These are phyloP conservation scores for Psittacula echo DNA, from an alignment of 2,797 vertebrate species.

Conservation along the genomic window DNA sequence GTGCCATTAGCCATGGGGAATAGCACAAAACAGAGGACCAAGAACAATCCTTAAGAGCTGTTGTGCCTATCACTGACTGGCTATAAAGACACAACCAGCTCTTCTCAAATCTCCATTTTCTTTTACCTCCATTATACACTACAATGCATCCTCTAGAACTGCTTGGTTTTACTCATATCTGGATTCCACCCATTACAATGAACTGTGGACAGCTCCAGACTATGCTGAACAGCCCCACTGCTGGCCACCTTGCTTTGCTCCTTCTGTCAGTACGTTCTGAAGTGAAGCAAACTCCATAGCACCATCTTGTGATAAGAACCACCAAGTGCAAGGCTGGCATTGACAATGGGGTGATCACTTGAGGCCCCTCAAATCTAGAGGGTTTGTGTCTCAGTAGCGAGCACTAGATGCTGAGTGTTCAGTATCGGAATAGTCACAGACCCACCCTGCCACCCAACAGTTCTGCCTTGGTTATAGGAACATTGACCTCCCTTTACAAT, in stretches of 20 bases:
- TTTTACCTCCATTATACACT: background rate
- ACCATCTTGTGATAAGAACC: slow-evolving; percentile 58
- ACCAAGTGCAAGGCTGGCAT: background rate
- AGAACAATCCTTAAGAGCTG: background rate
- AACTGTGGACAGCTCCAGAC: background rate
- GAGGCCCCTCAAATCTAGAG: background rate
- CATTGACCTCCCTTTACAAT: background rate
- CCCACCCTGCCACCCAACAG: background rate
- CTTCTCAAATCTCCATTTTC: background rate
- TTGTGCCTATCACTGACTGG: background rate
- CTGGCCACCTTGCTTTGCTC: background rate
- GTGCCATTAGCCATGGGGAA: background rate
- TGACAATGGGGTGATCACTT: background rate
- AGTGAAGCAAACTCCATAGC: slow-evolving; percentile 36
- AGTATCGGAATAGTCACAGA: background rate
- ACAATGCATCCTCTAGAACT: background rate
- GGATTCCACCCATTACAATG: accelerated
- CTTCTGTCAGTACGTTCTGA: background rate
- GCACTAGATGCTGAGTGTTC: background rate
- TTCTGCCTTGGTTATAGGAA: background rate
- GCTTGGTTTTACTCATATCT: background rate
- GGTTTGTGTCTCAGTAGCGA: accelerated
- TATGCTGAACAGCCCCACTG: background rate
- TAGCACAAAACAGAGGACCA: background rate
- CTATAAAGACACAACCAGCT: background rate